Base-by-base conservation (phyloP, 2,113 vertebrate genomes). In the Sturnira hondurensis region DNA sequence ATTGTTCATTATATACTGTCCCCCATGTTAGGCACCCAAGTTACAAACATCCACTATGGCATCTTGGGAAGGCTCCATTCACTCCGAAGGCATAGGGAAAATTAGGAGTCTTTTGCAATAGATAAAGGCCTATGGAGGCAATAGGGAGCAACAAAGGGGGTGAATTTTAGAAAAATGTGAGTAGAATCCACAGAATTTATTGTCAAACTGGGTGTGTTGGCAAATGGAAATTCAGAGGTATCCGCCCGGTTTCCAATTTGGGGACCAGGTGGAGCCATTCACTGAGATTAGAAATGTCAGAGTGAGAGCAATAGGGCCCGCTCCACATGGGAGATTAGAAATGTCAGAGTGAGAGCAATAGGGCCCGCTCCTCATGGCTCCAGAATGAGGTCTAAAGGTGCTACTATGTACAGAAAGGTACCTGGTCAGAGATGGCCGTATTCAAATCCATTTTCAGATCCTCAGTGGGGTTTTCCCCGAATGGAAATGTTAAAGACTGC, bases 391-490 rank as follows among this genome's bases (percentile, higher is more conserved):
- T 11, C 41, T 61, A 2, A 80, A 65, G 36, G 74, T 43, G 47
- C 71, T 47, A 19, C 91, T 43, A 0, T 19, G 36, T 50, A 12
- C 28, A 41, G 10, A 33, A 24, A 70, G 28, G 26, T 19, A 28
- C 5, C 3, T 3, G 10, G 65, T 70, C 58, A 54, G 33, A 89
- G 47, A 67, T 15, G 24, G 7, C 38, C 22, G 9, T 7, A 41
- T 54, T 76, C 58, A 41, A 68, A 58, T 50, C 26, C 45, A 65
- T 56, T 89, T 76, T 31, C 70, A 89, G 85, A 86, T 24, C 15
- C 4, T 43, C 45, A 26, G 28, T 26, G 26, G 47, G 56, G n/a
- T 92, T 80, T 89, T 58, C 86, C 70, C 36, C 28, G 58, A 65
- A 22, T 24, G n/a, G 70, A 93, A 91, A 91, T 16, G 19, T 80